phyloP scores from a whole-genome alignment of 2,888 invertebrate genomes.

The Tryphoninae sp. region DNA sequence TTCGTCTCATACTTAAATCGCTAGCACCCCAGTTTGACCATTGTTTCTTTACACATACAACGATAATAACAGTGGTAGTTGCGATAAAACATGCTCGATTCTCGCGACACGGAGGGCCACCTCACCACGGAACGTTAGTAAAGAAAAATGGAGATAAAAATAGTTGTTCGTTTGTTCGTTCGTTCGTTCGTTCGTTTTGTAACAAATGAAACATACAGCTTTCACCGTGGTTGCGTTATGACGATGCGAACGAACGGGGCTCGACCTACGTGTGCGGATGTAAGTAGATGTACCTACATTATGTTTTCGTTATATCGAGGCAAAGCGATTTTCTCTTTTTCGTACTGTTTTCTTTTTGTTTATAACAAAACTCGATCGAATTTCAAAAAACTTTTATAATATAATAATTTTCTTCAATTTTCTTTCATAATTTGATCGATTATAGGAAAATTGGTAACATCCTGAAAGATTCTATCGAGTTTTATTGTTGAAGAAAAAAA shows the following conservation, averaged over 20 bases:
- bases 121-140: slow-evolving; percentile 60
- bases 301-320: slow-evolving; percentile 7
- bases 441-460: neutral
- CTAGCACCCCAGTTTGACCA: slow-evolving; percentile 66
- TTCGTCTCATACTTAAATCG: slow-evolving; percentile 57
- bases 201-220: slow-evolving; percentile 57
- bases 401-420: neutral
- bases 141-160: slow-evolving; percentile 43
- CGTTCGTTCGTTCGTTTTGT: slow-evolving; percentile 20
- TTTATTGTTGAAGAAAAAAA: neutral
- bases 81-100: slow-evolving; percentile 55
- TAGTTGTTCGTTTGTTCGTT: slow-evolving; percentile 29
- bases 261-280: slow-evolving; percentile 35
- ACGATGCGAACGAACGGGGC: slow-evolving; percentile 59
- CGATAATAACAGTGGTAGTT: slow-evolving; percentile 14
- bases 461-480: neutral
- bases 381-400: neutral
- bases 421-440: neutral
- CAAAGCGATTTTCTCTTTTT: neutral
- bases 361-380: slow-evolving; percentile 1
- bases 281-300: slow-evolving; percentile 18
- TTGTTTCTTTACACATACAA: slow-evolving; percentile 1
- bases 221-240: slow-evolving; percentile 60
- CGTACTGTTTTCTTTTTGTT: neutral
- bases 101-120: slow-evolving; percentile 45